phyloP scores from a whole-genome alignment of 2,113 vertebrate genomes.

The Dinomys branickii region DNA sequence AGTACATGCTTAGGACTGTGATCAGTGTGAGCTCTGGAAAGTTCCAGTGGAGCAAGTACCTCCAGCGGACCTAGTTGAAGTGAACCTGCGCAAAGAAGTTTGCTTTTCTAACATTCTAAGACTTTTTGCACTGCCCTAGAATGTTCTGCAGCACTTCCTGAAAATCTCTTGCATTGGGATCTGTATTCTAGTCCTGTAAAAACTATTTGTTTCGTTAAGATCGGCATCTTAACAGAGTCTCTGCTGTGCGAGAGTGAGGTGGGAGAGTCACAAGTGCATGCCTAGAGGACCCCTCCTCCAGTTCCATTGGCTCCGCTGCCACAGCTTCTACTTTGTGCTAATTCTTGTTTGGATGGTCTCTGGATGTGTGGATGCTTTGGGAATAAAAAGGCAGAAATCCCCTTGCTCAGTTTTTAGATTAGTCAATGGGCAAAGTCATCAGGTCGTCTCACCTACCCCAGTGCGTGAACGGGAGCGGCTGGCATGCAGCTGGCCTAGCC shows the following conservation, averaged over 20 bases:
- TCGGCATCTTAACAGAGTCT: neutral
- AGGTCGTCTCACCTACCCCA: neutral
- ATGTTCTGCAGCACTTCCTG: neutral
- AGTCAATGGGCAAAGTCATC: neutral
- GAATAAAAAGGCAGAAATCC: neutral
- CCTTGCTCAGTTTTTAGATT: neutral
- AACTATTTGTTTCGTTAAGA: neutral
- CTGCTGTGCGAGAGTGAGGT: neutral
- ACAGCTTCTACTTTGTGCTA: neutral
- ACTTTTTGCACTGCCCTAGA: neutral
- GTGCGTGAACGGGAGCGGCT: neutral
- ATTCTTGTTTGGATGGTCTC: neutral
- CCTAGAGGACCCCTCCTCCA: neutral
- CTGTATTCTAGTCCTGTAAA: neutral
- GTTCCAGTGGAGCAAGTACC: neutral
- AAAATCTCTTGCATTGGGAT: neutral
- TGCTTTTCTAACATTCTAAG: neutral
- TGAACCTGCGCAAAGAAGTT: neutral
- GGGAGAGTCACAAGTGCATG: neutral
- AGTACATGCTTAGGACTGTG: neutral
- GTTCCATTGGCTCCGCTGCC: neutral
- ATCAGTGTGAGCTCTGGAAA: neutral
- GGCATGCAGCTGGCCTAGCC: neutral
- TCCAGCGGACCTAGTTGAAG: neutral
- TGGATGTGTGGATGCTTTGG: neutral